A percentile compares a stretch with the other conserved stretches of the same genome.
These are phyloP conservation scores for Lycaena phlaeas DNA, from an alignment of 2,888 invertebrate species.

Conservation along the genomic window DNA sequence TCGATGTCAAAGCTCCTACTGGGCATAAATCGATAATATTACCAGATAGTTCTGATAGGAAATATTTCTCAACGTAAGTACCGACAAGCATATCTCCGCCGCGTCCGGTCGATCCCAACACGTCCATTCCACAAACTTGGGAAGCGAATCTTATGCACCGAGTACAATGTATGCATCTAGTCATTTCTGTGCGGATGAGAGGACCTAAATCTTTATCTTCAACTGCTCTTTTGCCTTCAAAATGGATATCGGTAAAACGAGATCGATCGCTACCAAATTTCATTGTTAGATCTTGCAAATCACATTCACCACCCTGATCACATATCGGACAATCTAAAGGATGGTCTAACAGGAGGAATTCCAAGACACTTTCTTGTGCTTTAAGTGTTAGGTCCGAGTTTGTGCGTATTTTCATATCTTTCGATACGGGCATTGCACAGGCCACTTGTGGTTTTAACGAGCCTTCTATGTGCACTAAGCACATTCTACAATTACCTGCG, in stretches of 20 bases:
- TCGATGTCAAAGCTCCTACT: slow-evolving; percentile 97
- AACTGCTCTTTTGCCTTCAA: slow-evolving; percentile 92
- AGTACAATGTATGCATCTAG: slow-evolving; percentile 98
- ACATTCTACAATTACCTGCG: slow-evolving; percentile 99
- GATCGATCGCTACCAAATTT: slow-evolving; percentile 95
- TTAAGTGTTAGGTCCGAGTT: slow-evolving; percentile 87
- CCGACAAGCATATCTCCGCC: slow-evolving; percentile 98
- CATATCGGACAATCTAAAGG: slow-evolving; percentile 99
- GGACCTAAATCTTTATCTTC: slow-evolving; percentile 98
- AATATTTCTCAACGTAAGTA: slow-evolving; percentile 97
- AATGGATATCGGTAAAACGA: slow-evolving; percentile 91
- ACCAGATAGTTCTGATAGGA: slow-evolving; percentile 96
- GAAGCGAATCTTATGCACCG: slow-evolving; percentile 97
- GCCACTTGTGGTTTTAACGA: slow-evolving; percentile 97
- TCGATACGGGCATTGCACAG: slow-evolving; percentile 97
- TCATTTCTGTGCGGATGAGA: slow-evolving; percentile 97
- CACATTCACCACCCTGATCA: slow-evolving; percentile 96
- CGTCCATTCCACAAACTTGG: slow-evolving; percentile 97
- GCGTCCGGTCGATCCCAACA: slow-evolving; percentile 92
- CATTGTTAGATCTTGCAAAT: slow-evolving; percentile 97
- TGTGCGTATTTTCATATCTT: slow-evolving; percentile 96
- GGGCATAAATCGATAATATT: slow-evolving; percentile 99
- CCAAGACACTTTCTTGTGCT: slow-evolving; percentile 88
- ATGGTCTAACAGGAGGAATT: slow-evolving; percentile 96
- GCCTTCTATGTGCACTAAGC: slow-evolving; percentile 97